phyloP scores from a whole-genome alignment of 2,797 vertebrate species.

The Garrulus glandarius region DNA sequence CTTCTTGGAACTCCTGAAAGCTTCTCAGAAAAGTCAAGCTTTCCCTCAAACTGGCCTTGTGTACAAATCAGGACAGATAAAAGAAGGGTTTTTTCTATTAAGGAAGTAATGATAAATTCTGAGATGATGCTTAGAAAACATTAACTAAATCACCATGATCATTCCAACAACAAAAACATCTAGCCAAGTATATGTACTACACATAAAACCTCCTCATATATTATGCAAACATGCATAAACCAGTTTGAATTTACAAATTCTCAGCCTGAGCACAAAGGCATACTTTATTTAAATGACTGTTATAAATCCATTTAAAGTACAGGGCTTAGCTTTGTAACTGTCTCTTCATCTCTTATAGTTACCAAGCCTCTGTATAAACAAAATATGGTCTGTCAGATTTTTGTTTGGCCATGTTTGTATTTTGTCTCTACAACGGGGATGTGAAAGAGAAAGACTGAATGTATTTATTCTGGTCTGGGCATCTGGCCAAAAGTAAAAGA shows the following conservation, averaged over 20 bases:
- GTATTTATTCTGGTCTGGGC: background rate
- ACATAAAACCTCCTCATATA: background rate
- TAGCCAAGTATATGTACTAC: background rate
- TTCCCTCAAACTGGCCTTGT: background rate
- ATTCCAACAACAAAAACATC: background rate
- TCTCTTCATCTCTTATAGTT: background rate
- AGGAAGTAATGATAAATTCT: background rate
- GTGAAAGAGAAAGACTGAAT: slow-evolving; percentile 13
- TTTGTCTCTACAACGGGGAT: background rate
- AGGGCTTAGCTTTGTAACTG: background rate
- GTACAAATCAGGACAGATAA: background rate
- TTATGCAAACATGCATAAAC: background rate
- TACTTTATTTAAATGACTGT: background rate
- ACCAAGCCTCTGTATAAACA: background rate
- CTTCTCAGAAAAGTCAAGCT: background rate
- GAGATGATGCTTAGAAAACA: background rate
- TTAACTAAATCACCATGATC: background rate
- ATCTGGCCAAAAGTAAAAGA: background rate
- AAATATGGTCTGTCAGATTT: background rate
- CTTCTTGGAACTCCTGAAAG: background rate
- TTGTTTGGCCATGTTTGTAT: background rate
- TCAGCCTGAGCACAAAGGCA: background rate
- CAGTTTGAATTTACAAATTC: background rate
- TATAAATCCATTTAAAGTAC: background rate
- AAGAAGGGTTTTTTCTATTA: background rate